phyloP scores from a whole-genome alignment of 2,888 invertebrate species.

The Slavum lentiscoides region DNA sequence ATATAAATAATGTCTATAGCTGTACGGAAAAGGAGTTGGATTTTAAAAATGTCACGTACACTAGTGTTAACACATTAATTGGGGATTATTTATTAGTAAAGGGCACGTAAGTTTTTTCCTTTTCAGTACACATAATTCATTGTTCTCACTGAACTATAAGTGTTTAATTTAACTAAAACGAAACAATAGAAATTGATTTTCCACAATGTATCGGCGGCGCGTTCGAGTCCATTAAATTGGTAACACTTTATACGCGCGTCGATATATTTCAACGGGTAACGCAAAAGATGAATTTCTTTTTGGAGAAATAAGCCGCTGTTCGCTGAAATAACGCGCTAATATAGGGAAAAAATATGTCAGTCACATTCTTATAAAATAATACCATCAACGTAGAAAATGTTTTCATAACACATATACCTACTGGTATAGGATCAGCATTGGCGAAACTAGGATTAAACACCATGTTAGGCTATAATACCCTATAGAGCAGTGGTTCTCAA shows the following conservation, averaged over 20 bases:
- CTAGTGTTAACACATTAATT: slow-evolving; percentile 17
- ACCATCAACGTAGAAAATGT: no score
- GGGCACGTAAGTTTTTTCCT: not conserved
- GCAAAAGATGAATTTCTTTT: no score
- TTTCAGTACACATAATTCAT: not conserved
- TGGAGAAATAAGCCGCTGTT: no score
- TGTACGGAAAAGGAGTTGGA: not conserved
- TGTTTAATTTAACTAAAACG: not conserved
- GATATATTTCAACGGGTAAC: no score
- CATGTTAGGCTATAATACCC: no score
- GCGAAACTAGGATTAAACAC: no score
- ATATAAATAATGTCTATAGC: slow-evolving; percentile 19
- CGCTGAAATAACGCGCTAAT: no score
- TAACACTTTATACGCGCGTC: not conserved
- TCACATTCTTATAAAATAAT: no score
- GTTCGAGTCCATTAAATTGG: not conserved
- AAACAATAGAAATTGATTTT: slow-evolving; percentile 10
- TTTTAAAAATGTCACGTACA: slow-evolving; percentile 40
- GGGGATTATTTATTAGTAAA: not conserved
- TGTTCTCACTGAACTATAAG: not conserved
- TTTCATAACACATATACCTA: no score
- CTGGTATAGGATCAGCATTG: no score
- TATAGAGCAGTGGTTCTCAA: no score
- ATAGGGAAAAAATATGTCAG: no score
- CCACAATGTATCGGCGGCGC: not conserved